A percentile compares a stretch with the other conserved stretches of the same genome.
These are phyloP conservation scores for Bathynomus jamesi DNA, from an alignment of 1,140 invertebrate genomes.

Conservation along the genomic window DNA sequence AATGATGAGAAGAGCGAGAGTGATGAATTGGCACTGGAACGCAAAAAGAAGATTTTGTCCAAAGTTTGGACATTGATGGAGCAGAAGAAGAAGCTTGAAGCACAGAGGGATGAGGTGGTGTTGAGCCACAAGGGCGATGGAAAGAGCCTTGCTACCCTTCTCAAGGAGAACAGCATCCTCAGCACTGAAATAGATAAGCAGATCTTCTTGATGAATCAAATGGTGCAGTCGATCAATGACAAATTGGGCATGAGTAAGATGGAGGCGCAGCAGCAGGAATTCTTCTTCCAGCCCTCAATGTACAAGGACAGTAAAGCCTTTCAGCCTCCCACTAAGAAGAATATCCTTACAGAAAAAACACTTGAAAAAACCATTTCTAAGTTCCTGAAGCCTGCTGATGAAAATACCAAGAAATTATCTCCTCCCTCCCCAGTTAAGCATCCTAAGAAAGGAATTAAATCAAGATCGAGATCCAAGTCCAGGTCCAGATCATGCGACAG, in stretches of 20 bases:
- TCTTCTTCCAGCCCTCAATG: background rate
- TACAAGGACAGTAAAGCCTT: background rate
- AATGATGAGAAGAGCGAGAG: background rate
- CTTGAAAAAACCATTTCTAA: background rate
- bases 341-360: background rate
- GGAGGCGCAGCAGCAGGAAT: background rate
- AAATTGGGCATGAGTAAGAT: background rate
- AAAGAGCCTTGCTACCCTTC: background rate
- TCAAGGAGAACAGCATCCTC: constrained; percentile 3
- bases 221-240: background rate
- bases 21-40: background rate
- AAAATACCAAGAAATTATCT: background rate
- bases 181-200: constrained; percentile 1
- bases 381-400: background rate
- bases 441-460: background rate
- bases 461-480: background rate
- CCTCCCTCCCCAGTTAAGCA: background rate
- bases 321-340: background rate
- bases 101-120: constrained; percentile 2
- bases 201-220: constrained; percentile 6
- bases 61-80: background rate
- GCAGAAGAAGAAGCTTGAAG: background rate
- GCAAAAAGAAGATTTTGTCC: background rate
- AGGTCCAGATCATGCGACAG: background rate
- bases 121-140: constrained; percentile 13